Evolutionary conservation across 2,797 vertebrate species (phyloP).

Genomic region (Furcifer pardalis): DNA sequence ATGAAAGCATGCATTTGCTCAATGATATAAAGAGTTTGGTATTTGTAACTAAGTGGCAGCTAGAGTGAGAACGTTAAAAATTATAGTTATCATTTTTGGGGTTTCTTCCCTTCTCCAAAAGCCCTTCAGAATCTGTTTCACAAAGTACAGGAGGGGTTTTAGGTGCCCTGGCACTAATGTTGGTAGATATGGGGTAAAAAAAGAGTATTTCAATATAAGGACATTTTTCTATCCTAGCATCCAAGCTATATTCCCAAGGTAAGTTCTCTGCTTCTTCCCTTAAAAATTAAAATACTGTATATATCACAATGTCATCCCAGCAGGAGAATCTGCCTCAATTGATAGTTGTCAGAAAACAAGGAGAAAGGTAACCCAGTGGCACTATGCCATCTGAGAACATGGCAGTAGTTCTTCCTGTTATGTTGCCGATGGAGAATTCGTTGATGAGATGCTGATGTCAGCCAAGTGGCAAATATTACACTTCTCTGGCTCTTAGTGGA

Average conservation of each 20-base stretch:
- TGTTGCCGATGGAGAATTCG: not conserved
- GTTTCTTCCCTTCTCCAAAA: not conserved
- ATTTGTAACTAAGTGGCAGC: not conserved
- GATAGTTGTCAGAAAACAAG: not conserved
- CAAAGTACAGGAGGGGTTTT: not conserved
- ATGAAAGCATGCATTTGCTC: not conserved
- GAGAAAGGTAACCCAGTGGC: not conserved
- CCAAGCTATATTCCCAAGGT: not conserved
- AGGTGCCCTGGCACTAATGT: no score
- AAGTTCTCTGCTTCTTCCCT: not conserved
- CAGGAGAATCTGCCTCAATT: not conserved
- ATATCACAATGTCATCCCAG: not conserved
- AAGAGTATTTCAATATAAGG: not conserved
- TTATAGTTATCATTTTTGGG: no score
- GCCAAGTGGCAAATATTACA: not conserved
- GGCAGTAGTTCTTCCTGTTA: not conserved
- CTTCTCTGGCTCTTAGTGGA: not conserved
- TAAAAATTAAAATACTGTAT: not conserved
- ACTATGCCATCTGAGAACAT: not conserved
- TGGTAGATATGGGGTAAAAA: not conserved
- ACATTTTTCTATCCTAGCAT: not conserved
- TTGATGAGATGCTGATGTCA: not conserved
- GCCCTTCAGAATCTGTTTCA: not conserved
- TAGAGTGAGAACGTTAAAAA: constrained; percentile 4
- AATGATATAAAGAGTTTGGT: not conserved